A percentile compares a stretch with the other conserved stretches of the same genome.
These are phyloP conservation scores for Eugnorisma glareosa DNA, from an alignment of 2,888 invertebrate species.

Conservation along the genomic window DNA sequence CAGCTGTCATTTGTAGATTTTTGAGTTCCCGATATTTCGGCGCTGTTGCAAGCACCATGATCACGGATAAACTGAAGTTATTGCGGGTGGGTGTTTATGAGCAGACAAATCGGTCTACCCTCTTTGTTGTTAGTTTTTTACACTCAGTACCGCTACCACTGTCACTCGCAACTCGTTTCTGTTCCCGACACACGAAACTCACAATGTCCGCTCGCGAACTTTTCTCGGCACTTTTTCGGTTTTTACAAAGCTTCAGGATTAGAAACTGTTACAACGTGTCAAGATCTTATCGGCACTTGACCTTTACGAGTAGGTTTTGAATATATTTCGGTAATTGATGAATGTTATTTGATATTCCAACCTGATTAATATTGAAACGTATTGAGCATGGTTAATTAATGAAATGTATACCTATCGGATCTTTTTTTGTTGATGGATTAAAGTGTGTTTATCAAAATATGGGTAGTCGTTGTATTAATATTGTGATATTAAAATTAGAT, in stretches of 20 bases:
- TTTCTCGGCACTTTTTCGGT: no score
- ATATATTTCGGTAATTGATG: constrained; percentile 12
- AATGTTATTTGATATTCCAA: not conserved
- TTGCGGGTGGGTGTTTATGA: no score
- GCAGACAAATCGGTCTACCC: no score
- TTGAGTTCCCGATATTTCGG: no score
- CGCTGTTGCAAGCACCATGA: no score
- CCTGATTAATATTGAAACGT: constrained; percentile 22
- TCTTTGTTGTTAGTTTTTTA: no score
- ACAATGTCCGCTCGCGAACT: no score
- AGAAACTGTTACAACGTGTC: not conserved
- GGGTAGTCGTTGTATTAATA: not conserved
- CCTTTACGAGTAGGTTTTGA: not conserved
- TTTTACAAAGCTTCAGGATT: not conserved
- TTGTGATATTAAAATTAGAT: not conserved
- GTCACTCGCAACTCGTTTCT: no score
- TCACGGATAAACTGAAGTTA: no score
- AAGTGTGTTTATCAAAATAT: not conserved
- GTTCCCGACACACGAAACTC: no score
- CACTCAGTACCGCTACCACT: no score
- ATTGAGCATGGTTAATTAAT: constrained; percentile 15
- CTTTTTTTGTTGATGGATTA: constrained; percentile 6
- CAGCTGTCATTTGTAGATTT: no score
- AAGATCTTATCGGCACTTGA: not conserved
- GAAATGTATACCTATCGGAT: constrained; percentile 9